Base-by-base conservation (phyloP, 2,797 vertebrate genomes). In the Psittacula derbiana region DNA sequence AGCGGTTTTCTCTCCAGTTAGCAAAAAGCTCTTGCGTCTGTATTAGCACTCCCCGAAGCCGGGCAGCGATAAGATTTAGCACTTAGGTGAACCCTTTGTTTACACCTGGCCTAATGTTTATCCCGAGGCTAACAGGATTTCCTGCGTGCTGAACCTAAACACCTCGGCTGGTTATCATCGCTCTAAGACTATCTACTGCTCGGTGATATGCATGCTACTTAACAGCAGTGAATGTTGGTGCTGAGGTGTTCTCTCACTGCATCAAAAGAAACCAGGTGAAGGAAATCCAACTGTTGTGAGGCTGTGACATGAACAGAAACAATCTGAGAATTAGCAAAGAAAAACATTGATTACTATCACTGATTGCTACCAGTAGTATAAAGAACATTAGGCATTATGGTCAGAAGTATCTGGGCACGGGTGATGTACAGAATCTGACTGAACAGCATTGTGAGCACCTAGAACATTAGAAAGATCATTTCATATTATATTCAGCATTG, bases 111-210 rank as follows among this genome's bases (percentile, higher is more conserved):
- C 67, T 60, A 65, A 80, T 71, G 96, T 82, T 94, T 96, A 92
- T 94, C 93, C 79, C 62, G 4, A 17, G 61, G 81, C 86, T 95
- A 94, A 93, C 92, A 55, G 90, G 96, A 92, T 96, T 97, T 85
- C 88, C 90, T 83, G 78, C 36, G 27, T 3, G 90, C 64, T 79
- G 82, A 82, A 57, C 53, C 81, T 41, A 27, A 69, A 46, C 88
- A 12, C 52, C 53, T 4, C 2, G 58, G 41, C 3, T 11, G 93
- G 82, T 5, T 36, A 27, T 25, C 61, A 10, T 8, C 28, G 52
- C 58, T 50, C 57, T 58, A 52, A 52, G 50, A 30, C 50, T 15
- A 4, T 17, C 66, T 57, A 3, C 16, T 20, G 8, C 2, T 4
- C 14, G 21, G 80, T 27, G 73, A 14, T 30, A 10, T 0, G 36